Percentiles rank a stretch among this genome's conserved stretches.
Conservation (phyloP, 2,797 vertebrate genomes). For the Enteromius argenteus region DNA sequence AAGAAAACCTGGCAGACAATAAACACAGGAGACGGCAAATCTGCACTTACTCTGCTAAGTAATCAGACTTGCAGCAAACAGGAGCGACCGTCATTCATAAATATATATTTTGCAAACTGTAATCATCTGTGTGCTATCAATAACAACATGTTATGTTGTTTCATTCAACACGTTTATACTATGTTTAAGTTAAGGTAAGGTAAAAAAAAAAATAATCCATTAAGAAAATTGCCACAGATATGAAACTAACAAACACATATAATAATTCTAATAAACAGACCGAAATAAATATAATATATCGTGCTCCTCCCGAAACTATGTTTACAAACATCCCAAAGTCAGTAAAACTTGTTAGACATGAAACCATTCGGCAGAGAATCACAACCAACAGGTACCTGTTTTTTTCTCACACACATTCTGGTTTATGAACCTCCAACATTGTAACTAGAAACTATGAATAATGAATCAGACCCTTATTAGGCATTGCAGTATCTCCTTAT, state of each 20-base stretch:
- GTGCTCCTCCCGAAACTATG: too few relatives aligned
- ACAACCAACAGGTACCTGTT: constrained; percentile 7
- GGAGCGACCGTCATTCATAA: neutral
- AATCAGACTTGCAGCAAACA: neutral
- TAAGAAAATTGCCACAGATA: neutral
- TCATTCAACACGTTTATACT: neutral
- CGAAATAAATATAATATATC: neutral
- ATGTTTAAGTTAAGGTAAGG: neutral
- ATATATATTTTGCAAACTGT: neutral
- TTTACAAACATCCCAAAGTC: too few relatives aligned
- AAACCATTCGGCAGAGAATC: neutral
- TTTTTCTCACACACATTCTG: neutral
- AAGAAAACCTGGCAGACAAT: constrained; percentile 16
- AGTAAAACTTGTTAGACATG: neutral
- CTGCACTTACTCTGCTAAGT: neutral
- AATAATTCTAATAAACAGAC: neutral
- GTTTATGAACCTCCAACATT: neutral
- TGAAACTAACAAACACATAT: neutral
- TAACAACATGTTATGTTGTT: neutral
- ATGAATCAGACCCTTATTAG: constrained; percentile 22
- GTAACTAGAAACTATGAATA: constrained; percentile 5
- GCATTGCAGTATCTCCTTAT: neutral
- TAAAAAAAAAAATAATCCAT: neutral
- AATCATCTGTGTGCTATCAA: too few relatives aligned
- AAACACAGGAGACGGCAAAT: constrained; percentile 18